Conservation (phyloP, 2,888 invertebrate species). For the Tachina lurida region DNA sequence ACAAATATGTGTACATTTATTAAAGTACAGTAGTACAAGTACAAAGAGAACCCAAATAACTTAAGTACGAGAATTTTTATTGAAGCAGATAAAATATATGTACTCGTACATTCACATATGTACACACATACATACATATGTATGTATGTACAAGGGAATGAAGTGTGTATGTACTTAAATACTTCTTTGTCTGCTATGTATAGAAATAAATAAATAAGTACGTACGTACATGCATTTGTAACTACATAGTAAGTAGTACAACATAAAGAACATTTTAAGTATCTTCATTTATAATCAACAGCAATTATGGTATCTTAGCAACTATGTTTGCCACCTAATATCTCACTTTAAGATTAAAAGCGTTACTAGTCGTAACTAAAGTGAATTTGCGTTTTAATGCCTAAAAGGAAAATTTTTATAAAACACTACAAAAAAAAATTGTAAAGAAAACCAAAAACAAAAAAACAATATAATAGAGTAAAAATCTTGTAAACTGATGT, state of each 20-base stretch:
- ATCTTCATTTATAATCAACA: conserved; percentile 72
- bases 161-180: not conserved
- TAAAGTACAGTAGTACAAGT: not conserved
- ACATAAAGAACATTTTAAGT: conserved; percentile 51
- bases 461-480: conserved; percentile 29
- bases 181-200: not conserved
- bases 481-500: conserved; percentile 43
- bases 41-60: not conserved
- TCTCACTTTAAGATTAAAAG: conserved; percentile 72
- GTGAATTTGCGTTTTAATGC: conserved; percentile 62
- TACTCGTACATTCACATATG: not conserved
- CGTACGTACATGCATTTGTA: not conserved
- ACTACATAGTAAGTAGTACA: conserved; percentile 1
- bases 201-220: not conserved
- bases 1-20: not conserved
- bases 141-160: not conserved
- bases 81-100: conserved; percentile 29
- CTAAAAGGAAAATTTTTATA: conserved; percentile 43
- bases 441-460: conserved; percentile 4
- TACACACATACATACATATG: not conserved
- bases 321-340: conserved; percentile 74
- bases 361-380: conserved; percentile 59
- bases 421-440: conserved; percentile 6
- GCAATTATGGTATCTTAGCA: conserved; percentile 74
- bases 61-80: not conserved